phyloP scores from a whole-genome alignment of 2,797 vertebrate genomes.

The Orestias chungarensis region DNA sequence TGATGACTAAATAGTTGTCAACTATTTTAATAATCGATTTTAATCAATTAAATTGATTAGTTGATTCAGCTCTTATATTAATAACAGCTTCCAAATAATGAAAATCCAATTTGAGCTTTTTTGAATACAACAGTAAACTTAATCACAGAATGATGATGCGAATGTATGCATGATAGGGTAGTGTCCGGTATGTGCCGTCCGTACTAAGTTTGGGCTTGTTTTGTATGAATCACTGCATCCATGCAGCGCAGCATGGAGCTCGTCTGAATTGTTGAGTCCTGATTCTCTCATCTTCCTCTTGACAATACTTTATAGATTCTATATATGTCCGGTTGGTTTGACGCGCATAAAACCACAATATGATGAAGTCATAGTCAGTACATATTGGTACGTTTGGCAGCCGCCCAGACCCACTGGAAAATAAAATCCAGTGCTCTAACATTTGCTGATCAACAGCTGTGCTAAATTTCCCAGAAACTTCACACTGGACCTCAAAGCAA shows the following conservation, averaged over 20 bases:
- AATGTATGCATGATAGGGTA: too few species aligned
- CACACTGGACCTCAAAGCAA: background rate
- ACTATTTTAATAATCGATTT: too few species aligned
- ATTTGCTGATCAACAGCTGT: background rate
- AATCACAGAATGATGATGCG: too few species aligned
- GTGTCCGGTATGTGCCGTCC: too few species aligned
- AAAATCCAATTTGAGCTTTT: background rate
- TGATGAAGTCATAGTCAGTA: too few species aligned
- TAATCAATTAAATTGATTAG: too few species aligned
- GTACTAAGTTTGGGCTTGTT: too few species aligned
- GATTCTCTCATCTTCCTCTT: background rate
- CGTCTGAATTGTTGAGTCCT: background rate
- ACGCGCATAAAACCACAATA: background rate
- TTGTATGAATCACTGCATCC: too few species aligned
- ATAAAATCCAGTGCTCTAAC: background rate
- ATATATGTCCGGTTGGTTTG: background rate
- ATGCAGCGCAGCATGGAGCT: background rate
- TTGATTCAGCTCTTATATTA: background rate
- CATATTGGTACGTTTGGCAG: too few species aligned
- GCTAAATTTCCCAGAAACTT: background rate
- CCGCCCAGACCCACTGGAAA: background rate
- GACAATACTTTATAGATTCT: background rate
- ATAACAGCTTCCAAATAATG: background rate
- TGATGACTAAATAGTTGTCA: too few species aligned
- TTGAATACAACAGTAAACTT: too few species aligned